phyloP scores from a whole-genome alignment of 2,888 invertebrate genomes.

The Uloborus plumipes region DNA sequence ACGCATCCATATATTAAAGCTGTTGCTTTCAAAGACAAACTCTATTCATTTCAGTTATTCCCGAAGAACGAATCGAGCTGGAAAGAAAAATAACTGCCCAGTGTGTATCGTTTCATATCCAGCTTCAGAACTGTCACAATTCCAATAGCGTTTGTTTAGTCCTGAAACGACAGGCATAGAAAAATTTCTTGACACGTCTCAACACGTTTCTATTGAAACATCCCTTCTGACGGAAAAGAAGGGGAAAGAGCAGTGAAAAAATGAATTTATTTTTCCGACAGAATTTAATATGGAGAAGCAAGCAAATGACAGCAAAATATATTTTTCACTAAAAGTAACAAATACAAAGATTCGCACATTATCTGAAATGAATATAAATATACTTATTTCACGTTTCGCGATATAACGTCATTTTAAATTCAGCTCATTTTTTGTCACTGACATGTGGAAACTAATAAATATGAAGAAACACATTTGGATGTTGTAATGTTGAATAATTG shows the following conservation, averaged over 20 bases:
- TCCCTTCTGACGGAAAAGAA: slow-evolving; percentile 6
- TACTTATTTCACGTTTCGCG: too few species aligned
- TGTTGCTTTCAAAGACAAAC: slow-evolving; percentile 13
- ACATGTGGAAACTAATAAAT: too few species aligned
- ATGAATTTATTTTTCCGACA: slow-evolving; percentile 12
- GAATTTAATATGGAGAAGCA: slow-evolving; percentile 39
- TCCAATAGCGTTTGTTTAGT: slow-evolving; percentile 37
- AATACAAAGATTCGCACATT: too few species aligned
- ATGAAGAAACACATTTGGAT: too few species aligned
- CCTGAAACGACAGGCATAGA: slow-evolving; percentile 38
- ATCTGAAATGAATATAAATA: too few species aligned
- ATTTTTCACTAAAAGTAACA: too few species aligned
- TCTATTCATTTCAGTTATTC: slow-evolving; percentile 13
- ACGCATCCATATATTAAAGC: background rate
- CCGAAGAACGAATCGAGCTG: too few species aligned
- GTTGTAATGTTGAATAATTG: too few species aligned
- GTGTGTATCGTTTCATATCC: slow-evolving; percentile 38
- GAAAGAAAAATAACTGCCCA: background rate
- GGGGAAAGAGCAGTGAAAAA: slow-evolving; percentile 12
- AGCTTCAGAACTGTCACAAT: slow-evolving; percentile 43
- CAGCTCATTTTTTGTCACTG: too few species aligned
- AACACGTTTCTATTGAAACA: slow-evolving; percentile 50
- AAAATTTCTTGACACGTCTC: slow-evolving; percentile 46
- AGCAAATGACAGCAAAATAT: slow-evolving; percentile 16
- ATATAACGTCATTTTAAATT: too few species aligned